Evolutionary conservation across 2,888 invertebrate species (phyloP).

Genomic region (Incurvaria masculella): DNA sequence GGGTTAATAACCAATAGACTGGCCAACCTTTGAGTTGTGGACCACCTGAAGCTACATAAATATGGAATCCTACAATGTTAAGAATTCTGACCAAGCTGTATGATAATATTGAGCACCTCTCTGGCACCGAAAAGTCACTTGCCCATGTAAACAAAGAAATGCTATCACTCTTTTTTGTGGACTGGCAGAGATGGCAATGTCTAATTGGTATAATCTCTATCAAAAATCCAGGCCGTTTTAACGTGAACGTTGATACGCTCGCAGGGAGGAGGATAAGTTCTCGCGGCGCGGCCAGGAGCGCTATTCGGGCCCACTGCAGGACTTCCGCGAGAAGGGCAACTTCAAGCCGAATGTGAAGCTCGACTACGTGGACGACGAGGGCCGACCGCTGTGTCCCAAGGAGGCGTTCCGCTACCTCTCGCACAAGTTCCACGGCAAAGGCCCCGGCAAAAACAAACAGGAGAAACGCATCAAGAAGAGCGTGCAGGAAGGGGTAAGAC

Average conservation of each 20-base stretch:
- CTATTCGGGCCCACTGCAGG: conserved; percentile 72
- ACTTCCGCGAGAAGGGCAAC: conserved; percentile 87
- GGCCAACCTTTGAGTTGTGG: too few species aligned
- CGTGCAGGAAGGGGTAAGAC: conserved; percentile 86
- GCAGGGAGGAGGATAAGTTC: conserved; percentile 75
- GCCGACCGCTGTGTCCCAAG: conserved; percentile 87
- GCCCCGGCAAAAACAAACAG: conserved; percentile 97
- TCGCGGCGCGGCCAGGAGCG: conserved; percentile 64
- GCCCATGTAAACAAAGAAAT: too few species aligned
- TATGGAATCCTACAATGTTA: too few species aligned
- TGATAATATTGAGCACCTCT: too few species aligned
- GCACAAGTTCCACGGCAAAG: conserved; percentile 99
- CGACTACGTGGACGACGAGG: conserved; percentile 97
- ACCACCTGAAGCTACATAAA: too few species aligned
- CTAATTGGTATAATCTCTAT: too few species aligned
- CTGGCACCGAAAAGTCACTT: too few species aligned
- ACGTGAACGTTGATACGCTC: conserved; percentile 18
- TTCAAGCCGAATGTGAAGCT: conserved; percentile 94
- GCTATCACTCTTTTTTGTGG: too few species aligned
- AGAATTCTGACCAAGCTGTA: too few species aligned
- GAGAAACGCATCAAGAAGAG: conserved; percentile 95
- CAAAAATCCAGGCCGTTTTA: conserved; percentile 4
- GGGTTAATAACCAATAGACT: too few species aligned
- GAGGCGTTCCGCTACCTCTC: conserved; percentile 96
- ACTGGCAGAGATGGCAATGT: background rate